phyloP scores from a whole-genome alignment of 2,113 vertebrate species.

The Gnathonemus longibarbis region DNA sequence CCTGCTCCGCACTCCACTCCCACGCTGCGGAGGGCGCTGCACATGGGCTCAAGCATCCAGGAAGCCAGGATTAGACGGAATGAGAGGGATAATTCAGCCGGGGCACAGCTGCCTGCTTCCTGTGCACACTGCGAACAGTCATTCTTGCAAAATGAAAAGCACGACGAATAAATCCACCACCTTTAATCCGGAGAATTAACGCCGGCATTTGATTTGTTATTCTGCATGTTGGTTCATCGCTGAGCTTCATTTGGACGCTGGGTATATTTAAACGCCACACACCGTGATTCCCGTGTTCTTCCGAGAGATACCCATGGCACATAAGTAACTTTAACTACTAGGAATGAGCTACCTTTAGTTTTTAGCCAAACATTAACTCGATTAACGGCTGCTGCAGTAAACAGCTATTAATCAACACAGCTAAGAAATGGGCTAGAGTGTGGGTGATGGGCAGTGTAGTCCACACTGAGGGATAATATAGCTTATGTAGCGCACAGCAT shows the following conservation, averaged over 20 bases:
- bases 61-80: not conserved
- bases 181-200: not conserved
- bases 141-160: not conserved
- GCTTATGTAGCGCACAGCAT: not conserved
- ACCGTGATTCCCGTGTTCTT: not conserved
- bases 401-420: not conserved
- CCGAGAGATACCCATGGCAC: not conserved
- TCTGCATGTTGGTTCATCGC: not conserved
- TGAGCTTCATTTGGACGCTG: not conserved
- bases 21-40: not conserved
- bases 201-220: not conserved
- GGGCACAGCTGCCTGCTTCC: not conserved
- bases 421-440: not conserved
- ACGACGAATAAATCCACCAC: not conserved
- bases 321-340: not conserved
- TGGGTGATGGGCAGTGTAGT: not conserved
- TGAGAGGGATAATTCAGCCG: not conserved
- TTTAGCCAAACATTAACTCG: not conserved
- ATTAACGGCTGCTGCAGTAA: not conserved
- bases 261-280: constrained; percentile 1
- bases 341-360: not conserved
- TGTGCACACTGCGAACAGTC: not conserved
- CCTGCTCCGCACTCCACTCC: not conserved
- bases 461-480: not conserved
- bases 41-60: not conserved